These are phyloP conservation scores for Ophion costatus DNA, from an alignment of 2,888 invertebrate genomes.

Conservation along the genomic window DNA sequence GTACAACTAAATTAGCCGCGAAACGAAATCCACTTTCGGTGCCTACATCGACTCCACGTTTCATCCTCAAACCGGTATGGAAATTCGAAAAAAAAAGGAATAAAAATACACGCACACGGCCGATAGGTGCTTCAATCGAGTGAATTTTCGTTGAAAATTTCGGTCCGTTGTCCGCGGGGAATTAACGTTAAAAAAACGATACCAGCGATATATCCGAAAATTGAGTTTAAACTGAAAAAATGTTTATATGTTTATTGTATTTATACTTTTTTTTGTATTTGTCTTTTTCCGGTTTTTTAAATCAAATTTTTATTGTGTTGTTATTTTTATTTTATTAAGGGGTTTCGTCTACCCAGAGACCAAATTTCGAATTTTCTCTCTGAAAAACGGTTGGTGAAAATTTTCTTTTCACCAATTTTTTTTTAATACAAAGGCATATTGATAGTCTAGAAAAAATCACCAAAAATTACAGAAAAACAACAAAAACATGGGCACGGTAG, in stretches of 20 bases:
- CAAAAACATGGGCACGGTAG: too few species aligned
- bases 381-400: too few species aligned
- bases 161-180: not conserved
- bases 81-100: conserved; percentile 24
- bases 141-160: conserved; percentile 39
- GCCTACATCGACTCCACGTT: conserved; percentile 33
- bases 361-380: too few species aligned
- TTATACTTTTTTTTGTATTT: not conserved
- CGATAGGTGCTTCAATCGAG: conserved; percentile 10
- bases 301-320: not conserved
- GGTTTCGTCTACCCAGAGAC: too few species aligned
- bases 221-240: not conserved
- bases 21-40: conserved; percentile 57
- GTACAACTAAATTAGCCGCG: conserved; percentile 60
- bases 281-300: too few species aligned
- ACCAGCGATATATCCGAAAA: not conserved
- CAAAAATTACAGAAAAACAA: too few species aligned
- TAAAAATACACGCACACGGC: conserved; percentile 14
- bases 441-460: too few species aligned
- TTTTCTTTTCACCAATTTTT: too few species aligned
- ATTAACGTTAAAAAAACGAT: conserved; percentile 7
- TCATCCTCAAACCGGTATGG: conserved; percentile 46
- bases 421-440: too few species aligned
- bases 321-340: not conserved
- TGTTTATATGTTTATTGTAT: not conserved